These are phyloP conservation scores for Poeciliopsis prolifica DNA, from an alignment of 2,113 vertebrate genomes.

Conservation along the genomic window DNA sequence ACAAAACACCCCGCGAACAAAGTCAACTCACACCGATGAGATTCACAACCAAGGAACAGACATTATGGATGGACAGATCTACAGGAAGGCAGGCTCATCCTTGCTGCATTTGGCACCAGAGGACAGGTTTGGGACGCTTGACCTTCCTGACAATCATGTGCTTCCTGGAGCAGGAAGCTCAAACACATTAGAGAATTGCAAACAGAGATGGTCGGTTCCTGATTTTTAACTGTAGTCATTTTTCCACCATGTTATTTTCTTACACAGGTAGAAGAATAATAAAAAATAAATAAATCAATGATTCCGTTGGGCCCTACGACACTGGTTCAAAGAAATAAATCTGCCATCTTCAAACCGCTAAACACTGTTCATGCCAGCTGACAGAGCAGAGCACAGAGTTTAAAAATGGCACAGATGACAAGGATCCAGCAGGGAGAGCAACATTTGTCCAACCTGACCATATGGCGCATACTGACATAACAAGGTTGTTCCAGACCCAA, in stretches of 20 bases:
- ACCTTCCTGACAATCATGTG: no score
- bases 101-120: neutral
- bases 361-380: neutral
- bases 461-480: neutral
- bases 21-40: neutral
- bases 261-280: no score
- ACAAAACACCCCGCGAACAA: neutral
- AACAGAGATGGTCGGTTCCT: no score
- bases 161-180: no score
- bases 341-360: neutral
- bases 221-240: no score
- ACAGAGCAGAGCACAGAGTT: neutral
- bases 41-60: neutral
- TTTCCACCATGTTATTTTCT: no score
- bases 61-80: neutral
- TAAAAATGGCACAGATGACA: neutral
- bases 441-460: neutral
- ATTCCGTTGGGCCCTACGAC: no score
- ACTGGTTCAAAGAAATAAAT: neutral
- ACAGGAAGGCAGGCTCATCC: slow-evolving; percentile 8
- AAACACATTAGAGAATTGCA: no score
- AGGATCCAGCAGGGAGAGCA: neutral
- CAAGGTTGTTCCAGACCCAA: neutral
- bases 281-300: no score
- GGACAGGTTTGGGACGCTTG: no score